Conservation (phyloP, 2,113 vertebrate species). For the Aspidoscelis tigris region DNA sequence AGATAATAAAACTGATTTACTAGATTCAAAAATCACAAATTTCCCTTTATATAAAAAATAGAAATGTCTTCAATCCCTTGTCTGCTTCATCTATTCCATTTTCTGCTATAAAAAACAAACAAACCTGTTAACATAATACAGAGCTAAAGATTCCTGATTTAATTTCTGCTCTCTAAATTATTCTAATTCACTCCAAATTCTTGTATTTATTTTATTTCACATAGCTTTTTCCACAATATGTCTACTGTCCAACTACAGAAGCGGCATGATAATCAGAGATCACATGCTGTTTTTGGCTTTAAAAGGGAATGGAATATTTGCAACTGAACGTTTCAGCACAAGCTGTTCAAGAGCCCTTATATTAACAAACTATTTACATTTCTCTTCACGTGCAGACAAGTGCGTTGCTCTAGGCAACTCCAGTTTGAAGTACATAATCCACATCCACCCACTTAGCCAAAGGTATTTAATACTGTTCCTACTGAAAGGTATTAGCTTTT, state of each 20-base stretch:
- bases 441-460: not conserved
- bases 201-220: not conserved
- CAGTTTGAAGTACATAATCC: not conserved
- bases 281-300: not conserved
- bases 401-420: constrained; percentile 4
- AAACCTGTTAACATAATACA: constrained; percentile 49
- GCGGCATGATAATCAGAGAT: not conserved
- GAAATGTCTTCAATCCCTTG: not conserved
- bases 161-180: not conserved
- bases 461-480: not conserved
- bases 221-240: not conserved
- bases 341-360: not conserved
- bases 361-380: constrained; percentile 25
- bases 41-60: not conserved
- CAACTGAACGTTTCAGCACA: constrained; percentile 29
- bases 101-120: constrained; percentile 26
- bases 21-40: constrained; percentile 39
- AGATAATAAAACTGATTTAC: constrained; percentile 41
- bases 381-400: not conserved
- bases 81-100: not conserved
- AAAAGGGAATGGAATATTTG: constrained; percentile 22
- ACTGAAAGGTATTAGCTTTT: not conserved
- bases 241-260: not conserved
- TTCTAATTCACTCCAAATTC: not conserved
- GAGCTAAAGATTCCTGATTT: constrained; percentile 16